Percentiles rank a stretch among this genome's conserved stretches.
phyloP scores from a whole-genome alignment of 2,113 vertebrate genomes.

The Cheilinus undulatus region DNA sequence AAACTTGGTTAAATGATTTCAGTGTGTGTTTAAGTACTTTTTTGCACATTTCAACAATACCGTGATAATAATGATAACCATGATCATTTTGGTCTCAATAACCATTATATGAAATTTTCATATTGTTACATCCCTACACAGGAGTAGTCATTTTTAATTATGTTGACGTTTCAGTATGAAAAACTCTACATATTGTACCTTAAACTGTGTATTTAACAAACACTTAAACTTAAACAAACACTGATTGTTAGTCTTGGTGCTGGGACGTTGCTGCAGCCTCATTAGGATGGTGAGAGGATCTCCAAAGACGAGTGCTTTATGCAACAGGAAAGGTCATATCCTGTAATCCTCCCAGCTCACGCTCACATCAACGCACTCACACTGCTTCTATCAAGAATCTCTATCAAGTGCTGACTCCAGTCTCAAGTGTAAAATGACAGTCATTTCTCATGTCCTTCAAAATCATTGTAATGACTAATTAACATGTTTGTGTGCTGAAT shows the following conservation, averaged over 20 bases:
- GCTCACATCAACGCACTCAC: not conserved
- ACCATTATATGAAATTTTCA: too few species aligned
- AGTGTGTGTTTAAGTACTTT: too few species aligned
- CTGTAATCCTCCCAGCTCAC: not conserved
- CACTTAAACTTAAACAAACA: constrained; percentile 36
- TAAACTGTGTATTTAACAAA: too few species aligned
- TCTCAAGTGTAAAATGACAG: constrained; percentile 38
- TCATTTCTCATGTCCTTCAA: constrained; percentile 26
- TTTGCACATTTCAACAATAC: too few species aligned
- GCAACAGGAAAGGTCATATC: constrained; percentile 41
- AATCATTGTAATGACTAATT: constrained; percentile 36
- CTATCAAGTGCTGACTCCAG: constrained; percentile 26
- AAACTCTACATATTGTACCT: too few species aligned
- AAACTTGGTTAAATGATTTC: too few species aligned
- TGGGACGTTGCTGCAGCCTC: constrained; percentile 35
- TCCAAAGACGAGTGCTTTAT: constrained; percentile 26
- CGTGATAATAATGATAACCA: too few species aligned
- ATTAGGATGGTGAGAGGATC: constrained; percentile 47
- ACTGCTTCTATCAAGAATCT: not conserved
- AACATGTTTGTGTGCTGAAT: not conserved
- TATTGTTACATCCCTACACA: too few species aligned
- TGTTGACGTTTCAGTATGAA: too few species aligned
- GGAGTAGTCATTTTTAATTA: too few species aligned
- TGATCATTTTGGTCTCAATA: too few species aligned
- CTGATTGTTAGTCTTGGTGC: constrained; percentile 26